Base-by-base conservation (phyloP, 1,140 invertebrate species). In the Heliconius himera region DNA sequence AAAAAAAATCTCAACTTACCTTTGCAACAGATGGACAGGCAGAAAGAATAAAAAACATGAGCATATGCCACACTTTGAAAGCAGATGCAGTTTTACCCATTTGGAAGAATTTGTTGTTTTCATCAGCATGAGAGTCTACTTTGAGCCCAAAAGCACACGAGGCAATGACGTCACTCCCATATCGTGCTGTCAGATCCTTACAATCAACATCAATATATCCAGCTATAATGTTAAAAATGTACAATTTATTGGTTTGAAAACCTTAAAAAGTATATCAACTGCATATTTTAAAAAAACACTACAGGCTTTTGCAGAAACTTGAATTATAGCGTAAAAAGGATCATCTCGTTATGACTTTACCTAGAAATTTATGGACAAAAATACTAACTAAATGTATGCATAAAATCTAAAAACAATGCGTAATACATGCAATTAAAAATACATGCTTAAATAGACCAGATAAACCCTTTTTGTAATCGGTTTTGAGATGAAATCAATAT, bases 71-170 rank as follows among this genome's bases (percentile, higher is more conserved):
- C 16, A 85, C 84, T 33, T 77, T 85, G 66, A 88, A 87, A 1
- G 79, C 86, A 0, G 86, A 78, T 36, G 81, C 82, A 33, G 85
- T 88, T 54, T 93, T 95, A 18, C 95, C 95, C 85, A 94, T 93
- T 78, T 80, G 70, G 70, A 95, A 96, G 86, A 95, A 95, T 75
- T 94, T 85, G 8, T 95, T 84, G 0, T 89, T 87, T 8, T 96
- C 89, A 85, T 66, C 60, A 29, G 60, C 60, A 29, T 66, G 60
- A 66, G 60, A 66, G n/a, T 66, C 60, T 66, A 66, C 60, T 66
- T 66, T 66, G 4, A 66, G 60, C 13, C 60, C 60, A 66, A 66
- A 66, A 13, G 60, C 60, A 0, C 96, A 72, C 0, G 70, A 72
- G 18, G 70, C 70, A 20, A 72, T 72, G 18, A 72, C 70, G n/a